Conservation (phyloP, 2,888 invertebrate species). For the Eristalis intricaria region DNA sequence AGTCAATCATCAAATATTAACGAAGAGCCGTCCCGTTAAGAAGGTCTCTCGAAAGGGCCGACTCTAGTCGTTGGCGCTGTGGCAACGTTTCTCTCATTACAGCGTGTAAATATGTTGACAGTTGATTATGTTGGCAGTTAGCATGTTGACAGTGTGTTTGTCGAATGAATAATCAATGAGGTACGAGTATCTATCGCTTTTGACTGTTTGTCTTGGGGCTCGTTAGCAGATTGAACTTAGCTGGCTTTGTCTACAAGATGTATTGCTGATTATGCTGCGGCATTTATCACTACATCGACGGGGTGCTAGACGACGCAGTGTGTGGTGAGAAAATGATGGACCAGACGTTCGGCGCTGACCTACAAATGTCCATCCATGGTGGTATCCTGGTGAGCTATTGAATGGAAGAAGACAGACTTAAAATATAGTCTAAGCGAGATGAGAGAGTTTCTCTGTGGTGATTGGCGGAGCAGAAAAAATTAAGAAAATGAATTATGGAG, state of each 20-base stretch:
- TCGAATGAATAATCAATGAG: conserved; percentile 38
- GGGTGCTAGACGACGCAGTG: not conserved
- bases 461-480: too few species aligned
- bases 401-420: too few species aligned
- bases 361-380: too few species aligned
- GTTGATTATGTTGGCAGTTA: conserved; percentile 26
- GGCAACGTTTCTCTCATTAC: conserved; percentile 25
- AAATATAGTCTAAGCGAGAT: too few species aligned
- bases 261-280: not conserved
- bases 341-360: not conserved
- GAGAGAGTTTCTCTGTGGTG: too few species aligned
- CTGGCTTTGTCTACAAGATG: not conserved
- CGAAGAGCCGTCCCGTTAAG: conserved; percentile 23
- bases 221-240: conserved; percentile 11
- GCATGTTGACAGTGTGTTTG: conserved; percentile 23
- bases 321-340: not conserved
- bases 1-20: conserved; percentile 52
- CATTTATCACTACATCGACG: not conserved
- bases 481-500: too few species aligned
- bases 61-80: not conserved
- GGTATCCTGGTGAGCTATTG: too few species aligned
- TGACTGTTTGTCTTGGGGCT: conserved; percentile 21
- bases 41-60: not conserved
- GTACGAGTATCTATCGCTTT: not conserved
- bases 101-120: conserved; percentile 50